These are phyloP conservation scores for Hylaea fasciaria DNA, from an alignment of 2,888 invertebrate genomes.

Conservation along the genomic window DNA sequence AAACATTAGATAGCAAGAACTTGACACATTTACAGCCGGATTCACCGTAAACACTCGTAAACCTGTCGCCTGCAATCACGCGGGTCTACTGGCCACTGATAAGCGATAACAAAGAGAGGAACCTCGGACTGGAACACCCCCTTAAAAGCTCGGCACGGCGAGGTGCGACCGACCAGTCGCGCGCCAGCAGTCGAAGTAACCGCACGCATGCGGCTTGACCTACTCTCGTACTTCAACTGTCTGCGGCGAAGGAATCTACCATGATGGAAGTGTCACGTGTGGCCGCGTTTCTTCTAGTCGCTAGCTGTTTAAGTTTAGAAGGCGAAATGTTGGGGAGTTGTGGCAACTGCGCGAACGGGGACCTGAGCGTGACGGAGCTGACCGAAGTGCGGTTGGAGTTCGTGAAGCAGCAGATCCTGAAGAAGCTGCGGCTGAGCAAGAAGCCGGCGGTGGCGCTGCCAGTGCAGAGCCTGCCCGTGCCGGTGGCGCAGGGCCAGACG, in stretches of 20 bases:
- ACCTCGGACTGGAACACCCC: constrained; percentile 19
- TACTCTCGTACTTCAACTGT: constrained; percentile 69
- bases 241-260: constrained; percentile 66
- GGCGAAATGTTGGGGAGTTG: constrained; percentile 68
- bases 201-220: constrained; percentile 74
- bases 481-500: constrained; percentile 90
- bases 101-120: constrained; percentile 10
- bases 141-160: constrained; percentile 18
- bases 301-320: constrained; percentile 62
- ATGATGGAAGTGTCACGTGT: constrained; percentile 57
- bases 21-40: constrained; percentile 27
- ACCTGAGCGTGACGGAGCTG: constrained; percentile 82
- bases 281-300: constrained; percentile 68
- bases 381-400: constrained; percentile 90
- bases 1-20: constrained; percentile 14
- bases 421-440: constrained; percentile 90
- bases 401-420: constrained; percentile 93
- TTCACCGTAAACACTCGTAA: constrained; percentile 11
- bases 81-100: constrained; percentile 4
- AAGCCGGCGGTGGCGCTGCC: constrained; percentile 88
- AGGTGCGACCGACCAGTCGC: constrained; percentile 54
- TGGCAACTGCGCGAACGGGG: constrained; percentile 75
- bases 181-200: constrained; percentile 47
- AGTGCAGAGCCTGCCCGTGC: constrained; percentile 88
- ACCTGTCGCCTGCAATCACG: constrained; percentile 17